Evolutionary conservation across 2,113 vertebrate species (phyloP), one percentile per base, ranked within the genome.

Genomic region (Struthidea cinerea): DNA sequence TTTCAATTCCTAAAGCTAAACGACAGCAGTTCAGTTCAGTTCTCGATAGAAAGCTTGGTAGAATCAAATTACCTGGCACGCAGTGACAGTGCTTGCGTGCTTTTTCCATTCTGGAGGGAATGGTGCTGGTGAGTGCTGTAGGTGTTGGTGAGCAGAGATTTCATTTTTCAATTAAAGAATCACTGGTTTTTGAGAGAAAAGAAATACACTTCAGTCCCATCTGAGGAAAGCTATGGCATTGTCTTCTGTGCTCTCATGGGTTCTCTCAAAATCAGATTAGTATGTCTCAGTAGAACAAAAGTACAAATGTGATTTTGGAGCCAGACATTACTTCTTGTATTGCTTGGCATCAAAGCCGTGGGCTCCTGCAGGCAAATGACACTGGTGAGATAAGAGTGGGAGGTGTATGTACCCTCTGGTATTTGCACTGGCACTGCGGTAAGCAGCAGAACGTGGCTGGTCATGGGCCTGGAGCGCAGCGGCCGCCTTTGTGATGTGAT

Each of bases 1-100:
- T 96, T 93, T 79, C 87, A 93, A 37, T 75, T 94, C 67, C 75
- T 89, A n/a, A 87, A 83, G 70, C 73, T 69, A 39, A 80, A 84
- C 3, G 5, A 50, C 68, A 93, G 65, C 64, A 78, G 71, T 67
- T 67, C 35, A 47, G 59, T 73, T 61, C 6, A 3, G 37, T 75
- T 89, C 80, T 89, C 0, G 0, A 52, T 28, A 50, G 56, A 87
- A 75, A 52, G 23, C 57, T 82, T 15, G 0, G 0, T 61, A 67
- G 91, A 73, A 76, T 94, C 47, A 37, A 79, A 93, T 96, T 94
- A 91, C 82, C 55, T 79, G 69, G 21, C 0, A 0, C 65, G 79
- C 60, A 52, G 60, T 67, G 42, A 44, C 47, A 10, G 47, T 24
- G 42, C 79, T 39, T 49, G 33, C 49, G 64, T 80, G 44, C 69